Conservation (phyloP, 2,797 vertebrate species). For the Rhinoraja longicauda region DNA sequence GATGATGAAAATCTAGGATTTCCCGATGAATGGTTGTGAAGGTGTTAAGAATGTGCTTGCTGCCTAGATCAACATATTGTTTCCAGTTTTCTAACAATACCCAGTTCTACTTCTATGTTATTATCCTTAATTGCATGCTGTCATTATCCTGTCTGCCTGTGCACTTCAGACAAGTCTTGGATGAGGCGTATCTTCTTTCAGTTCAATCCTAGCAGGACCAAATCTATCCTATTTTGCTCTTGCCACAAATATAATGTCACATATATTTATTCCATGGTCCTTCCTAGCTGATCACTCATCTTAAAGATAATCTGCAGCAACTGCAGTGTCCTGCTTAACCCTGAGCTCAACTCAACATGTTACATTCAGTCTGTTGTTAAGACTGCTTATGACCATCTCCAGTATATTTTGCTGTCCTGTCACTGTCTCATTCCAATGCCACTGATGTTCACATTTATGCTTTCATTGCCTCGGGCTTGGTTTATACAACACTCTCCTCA, state of each 20-base stretch:
- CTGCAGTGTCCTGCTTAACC: not conserved
- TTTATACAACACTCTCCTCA: not conserved
- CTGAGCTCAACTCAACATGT: not conserved
- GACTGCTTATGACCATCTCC: not conserved
- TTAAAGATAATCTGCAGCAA: not conserved
- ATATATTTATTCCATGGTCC: not conserved
- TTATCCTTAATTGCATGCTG: not conserved
- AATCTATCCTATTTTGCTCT: not conserved
- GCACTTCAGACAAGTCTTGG: not conserved
- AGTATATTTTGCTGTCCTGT: not conserved
- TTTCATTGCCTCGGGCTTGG: not conserved
- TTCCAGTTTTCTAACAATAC: not conserved
- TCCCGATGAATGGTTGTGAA: not conserved
- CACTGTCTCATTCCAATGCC: not conserved
- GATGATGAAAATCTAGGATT: not conserved
- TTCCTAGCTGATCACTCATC: not conserved
- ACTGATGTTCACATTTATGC: not conserved
- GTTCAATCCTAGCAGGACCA: not conserved
- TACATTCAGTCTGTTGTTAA: not conserved
- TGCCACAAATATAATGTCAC: not conserved
- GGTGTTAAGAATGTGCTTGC: not conserved
- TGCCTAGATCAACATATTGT: not conserved
- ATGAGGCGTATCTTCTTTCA: not conserved
- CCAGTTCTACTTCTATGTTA: not conserved
- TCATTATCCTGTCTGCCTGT: not conserved